These are phyloP conservation scores for Anthrax anthrax DNA, from an alignment of 2,888 invertebrate species.

Conservation along the genomic window DNA sequence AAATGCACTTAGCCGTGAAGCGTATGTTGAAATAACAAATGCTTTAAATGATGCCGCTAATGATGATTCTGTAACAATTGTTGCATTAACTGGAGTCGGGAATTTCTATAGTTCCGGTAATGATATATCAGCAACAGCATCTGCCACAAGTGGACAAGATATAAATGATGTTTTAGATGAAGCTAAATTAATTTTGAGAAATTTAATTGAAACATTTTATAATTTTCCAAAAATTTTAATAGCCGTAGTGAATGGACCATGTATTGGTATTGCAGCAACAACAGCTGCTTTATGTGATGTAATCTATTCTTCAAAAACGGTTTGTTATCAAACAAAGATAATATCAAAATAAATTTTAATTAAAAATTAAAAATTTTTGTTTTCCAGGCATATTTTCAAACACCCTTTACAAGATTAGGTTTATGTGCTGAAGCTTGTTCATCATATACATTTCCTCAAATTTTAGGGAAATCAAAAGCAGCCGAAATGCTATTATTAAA, in stretches of 20 bases:
- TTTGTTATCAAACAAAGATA: constrained; percentile 24
- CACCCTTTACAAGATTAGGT: constrained; percentile 77
- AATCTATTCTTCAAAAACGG: constrained; percentile 74
- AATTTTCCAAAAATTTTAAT: constrained; percentile 79
- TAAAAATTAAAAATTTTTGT: constrained; percentile 1
- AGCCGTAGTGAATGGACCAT: constrained; percentile 85
- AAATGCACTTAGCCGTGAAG: constrained; percentile 58
- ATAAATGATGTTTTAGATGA: constrained; percentile 23
- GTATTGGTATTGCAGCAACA: constrained; percentile 81
- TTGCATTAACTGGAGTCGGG: constrained; percentile 67
- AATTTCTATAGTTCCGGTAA: constrained; percentile 78
- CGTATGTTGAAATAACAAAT: constrained; percentile 50
- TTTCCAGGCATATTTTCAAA: constrained; percentile 67
- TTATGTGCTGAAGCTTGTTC: constrained; percentile 84
- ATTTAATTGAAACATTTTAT: constrained; percentile 62
- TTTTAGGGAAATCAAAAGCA: constrained; percentile 70
- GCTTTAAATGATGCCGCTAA: constrained; percentile 53
- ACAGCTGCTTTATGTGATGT: constrained; percentile 74
- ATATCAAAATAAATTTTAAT: background rate
- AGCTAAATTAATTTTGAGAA: constrained; percentile 32
- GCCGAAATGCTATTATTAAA: constrained; percentile 51
- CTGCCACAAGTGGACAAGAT: constrained; percentile 10
- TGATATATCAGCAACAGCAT: constrained; percentile 39
- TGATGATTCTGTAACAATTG: constrained; percentile 49
- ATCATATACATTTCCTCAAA: constrained; percentile 65